Evolutionary conservation across 2,888 invertebrate species (phyloP), one percentile per base, ranked within the genome.

Genomic region (Agonopterix alstromeriana): DNA sequence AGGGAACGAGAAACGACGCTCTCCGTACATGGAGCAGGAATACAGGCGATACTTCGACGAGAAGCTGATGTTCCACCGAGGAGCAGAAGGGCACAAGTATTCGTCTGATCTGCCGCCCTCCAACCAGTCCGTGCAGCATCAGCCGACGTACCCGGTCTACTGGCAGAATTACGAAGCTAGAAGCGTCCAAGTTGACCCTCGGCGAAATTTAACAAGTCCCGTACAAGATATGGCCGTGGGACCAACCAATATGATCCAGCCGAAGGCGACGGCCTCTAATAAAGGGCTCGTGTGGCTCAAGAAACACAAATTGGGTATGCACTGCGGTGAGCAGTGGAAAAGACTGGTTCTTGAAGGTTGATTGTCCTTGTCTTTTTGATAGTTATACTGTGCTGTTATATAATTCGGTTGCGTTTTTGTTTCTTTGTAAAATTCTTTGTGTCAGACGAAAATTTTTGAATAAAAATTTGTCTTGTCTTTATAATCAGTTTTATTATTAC

Each of bases 21-120:
- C 61, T 1, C 77, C 79, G 0, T 76, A 78, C 45, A 71, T 77
- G 71, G 81, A 82, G 53, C 82, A 82, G 53, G 80, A 82, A 53
- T 67, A 77, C 50, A 65, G 76, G 41, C 65, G 75, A n/a, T 59
- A 70, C 35, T 81, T 81, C 75, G 65, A 76, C 51, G 81, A 82
- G 51, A 65, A 62, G 17, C 53, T 77, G 2, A 65, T 67, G 56
- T 78, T 72, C 53, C 65, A 70, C 40, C 27, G 3, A 2, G 27
- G 27, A 27, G 54, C 59, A 9, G 59, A 58, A n/a, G 53, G 52
- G 5, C 56, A 50, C 12, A 57, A 48, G 17, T 55, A 63, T 46
- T 65, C 67, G 4, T 61, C 70, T 0, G 67, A 69, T 36, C 42
- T 54, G 36, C 61, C 62, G 1, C 52, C 50, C 10, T 42, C 42